phyloP scores from a whole-genome alignment of 2,113 vertebrate species.

The Axis porcinus region DNA sequence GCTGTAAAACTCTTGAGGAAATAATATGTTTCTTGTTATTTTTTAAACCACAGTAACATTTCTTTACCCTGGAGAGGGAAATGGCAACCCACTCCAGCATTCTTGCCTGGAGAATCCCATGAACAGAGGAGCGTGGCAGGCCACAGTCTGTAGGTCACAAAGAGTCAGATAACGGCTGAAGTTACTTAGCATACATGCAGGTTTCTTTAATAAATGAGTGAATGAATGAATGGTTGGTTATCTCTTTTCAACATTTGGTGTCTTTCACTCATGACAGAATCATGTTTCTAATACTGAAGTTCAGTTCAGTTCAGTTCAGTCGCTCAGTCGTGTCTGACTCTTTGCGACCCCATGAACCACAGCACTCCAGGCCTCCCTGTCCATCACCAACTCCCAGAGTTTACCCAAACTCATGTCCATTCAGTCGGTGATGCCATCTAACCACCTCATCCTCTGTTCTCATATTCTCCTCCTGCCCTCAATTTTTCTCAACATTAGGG shows the following conservation, averaged over 20 bases:
- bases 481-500: too few relatives aligned
- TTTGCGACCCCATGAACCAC: too few relatives aligned
- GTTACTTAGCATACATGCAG: background rate
- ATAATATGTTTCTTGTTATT: background rate
- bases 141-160: background rate
- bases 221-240: background rate
- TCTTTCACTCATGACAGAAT: background rate
- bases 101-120: background rate
- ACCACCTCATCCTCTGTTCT: too few relatives aligned
- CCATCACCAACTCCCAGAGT: too few relatives aligned
- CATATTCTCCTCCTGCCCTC: too few relatives aligned
- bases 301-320: too few relatives aligned
- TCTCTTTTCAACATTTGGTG: background rate
- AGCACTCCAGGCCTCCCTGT: too few relatives aligned
- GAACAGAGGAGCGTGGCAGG: accelerated
- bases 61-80: background rate
- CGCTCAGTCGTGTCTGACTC: too few relatives aligned
- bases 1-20: background rate
- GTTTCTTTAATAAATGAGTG: background rate
- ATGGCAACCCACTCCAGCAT: background rate
- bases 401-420: too few relatives aligned
- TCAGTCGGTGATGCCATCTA: too few relatives aligned
- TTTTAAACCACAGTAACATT: background rate
- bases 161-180: background rate
- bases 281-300: background rate